Conservation (phyloP, 2,113 vertebrate genomes). For the Neotoma lepida region DNA sequence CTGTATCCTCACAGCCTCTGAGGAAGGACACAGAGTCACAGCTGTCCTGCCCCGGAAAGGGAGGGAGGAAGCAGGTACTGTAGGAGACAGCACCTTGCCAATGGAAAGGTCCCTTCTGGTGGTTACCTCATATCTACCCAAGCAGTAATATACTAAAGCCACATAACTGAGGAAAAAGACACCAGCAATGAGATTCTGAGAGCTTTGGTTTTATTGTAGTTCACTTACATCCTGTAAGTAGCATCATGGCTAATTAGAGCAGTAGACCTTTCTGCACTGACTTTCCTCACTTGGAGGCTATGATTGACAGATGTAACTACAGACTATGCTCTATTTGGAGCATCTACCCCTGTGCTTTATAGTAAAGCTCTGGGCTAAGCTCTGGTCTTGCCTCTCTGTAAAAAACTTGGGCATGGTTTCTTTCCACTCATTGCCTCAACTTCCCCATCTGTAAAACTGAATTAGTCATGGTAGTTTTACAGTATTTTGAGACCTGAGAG, state of each 20-base stretch:
- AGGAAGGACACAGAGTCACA: background rate
- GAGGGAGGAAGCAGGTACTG: background rate
- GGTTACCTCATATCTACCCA: background rate
- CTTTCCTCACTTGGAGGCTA: background rate
- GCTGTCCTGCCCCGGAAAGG: background rate
- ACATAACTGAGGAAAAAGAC: background rate
- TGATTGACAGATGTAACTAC: background rate
- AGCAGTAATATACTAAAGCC: background rate
- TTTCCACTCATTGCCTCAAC: constrained; percentile 13
- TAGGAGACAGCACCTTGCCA: background rate
- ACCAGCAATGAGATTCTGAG: background rate
- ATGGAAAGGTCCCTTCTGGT: background rate
- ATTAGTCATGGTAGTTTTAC: background rate
- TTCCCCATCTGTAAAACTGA: constrained; percentile 32
- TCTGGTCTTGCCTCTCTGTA: background rate
- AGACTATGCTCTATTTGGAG: background rate
- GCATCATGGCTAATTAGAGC: background rate
- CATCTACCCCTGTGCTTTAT: background rate
- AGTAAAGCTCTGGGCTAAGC: background rate
- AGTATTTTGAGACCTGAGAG: constrained; percentile 20
- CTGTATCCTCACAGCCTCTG: background rate
- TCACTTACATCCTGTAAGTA: background rate
- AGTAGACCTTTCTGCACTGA: background rate
- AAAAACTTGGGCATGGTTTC: background rate
- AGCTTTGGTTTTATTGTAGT: background rate